Conservation (phyloP, 2,888 invertebrate genomes). For the Drosophila mimetica region DNA sequence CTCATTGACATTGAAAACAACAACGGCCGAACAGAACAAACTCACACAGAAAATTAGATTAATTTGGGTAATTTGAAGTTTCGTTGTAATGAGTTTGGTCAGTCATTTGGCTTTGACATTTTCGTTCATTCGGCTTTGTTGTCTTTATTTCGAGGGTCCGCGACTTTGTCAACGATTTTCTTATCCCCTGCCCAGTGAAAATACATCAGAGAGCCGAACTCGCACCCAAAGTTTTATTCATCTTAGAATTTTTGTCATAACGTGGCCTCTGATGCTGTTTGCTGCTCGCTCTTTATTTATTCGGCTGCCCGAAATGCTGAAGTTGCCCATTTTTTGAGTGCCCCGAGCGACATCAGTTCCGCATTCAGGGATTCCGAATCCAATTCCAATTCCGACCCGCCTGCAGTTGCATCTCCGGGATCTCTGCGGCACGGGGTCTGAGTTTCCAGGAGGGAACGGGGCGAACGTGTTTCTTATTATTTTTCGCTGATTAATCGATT, state of each 20-base stretch:
- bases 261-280: conserved; percentile 49
- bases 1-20: conserved; percentile 73
- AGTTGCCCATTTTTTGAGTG: conserved; percentile 66
- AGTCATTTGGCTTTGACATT: conserved; percentile 76
- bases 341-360: conserved; percentile 63
- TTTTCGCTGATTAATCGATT: conserved; percentile 81
- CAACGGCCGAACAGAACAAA: conserved; percentile 36
- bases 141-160: conserved; percentile 65
- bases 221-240: conserved; percentile 41
- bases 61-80: conserved; percentile 81
- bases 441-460: neutral
- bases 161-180: conserved; percentile 41
- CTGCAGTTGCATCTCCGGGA: conserved; percentile 36
- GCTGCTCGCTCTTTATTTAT: conserved; percentile 61
- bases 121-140: conserved; percentile 56
- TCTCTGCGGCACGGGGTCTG: conserved; percentile 9
- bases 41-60: conserved; percentile 71
- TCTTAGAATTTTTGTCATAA: conserved; percentile 43
- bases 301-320: conserved; percentile 73
- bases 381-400: conserved; percentile 6
- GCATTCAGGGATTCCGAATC: conserved; percentile 55
- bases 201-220: conserved; percentile 2
- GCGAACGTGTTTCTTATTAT: conserved; percentile 80
- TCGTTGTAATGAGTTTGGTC: conserved; percentile 80
- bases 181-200: conserved; percentile 21